A percentile compares a stretch with the other conserved stretches of the same genome.
These are phyloP conservation scores for Acleris cristana DNA, from an alignment of 2,888 invertebrate species.

Conservation along the genomic window DNA sequence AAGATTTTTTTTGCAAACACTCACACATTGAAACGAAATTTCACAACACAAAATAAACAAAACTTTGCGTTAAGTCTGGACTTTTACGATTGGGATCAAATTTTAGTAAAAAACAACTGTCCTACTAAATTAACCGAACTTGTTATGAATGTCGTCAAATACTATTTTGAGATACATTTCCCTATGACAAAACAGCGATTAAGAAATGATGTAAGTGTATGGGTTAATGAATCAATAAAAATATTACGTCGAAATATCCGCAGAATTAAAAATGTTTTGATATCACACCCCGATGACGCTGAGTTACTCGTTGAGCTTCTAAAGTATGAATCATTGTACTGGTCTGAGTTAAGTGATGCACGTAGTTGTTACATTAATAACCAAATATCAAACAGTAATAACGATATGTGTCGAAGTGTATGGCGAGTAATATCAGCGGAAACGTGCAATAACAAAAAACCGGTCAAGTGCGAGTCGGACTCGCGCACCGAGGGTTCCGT, in stretches of 20 bases:
- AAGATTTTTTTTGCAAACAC: not conserved
- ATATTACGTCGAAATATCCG: not conserved
- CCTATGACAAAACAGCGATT: not conserved
- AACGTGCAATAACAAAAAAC: constrained; percentile 7
- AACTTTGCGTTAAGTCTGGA: not conserved
- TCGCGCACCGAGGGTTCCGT: no score
- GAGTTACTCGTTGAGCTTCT: not conserved
- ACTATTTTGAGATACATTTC: constrained; percentile 9
- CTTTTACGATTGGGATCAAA: not conserved
- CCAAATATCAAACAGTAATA: not conserved
- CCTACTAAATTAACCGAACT: not conserved
- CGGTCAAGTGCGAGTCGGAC: no score
- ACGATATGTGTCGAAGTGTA: constrained; percentile 4
- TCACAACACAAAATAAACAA: not conserved
- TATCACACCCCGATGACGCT: not conserved
- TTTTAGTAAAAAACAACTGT: not conserved
- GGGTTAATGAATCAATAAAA: constrained; percentile 1
- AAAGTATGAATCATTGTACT: not conserved
- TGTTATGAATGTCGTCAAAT: constrained; percentile 2
- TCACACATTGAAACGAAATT: not conserved
- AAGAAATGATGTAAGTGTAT: not conserved
- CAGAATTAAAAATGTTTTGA: not conserved
- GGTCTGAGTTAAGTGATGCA: not conserved
- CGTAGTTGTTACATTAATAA: not conserved
- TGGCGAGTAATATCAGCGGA: constrained; percentile 8